Evolutionary conservation across 2,888 invertebrate genomes (phyloP), one percentile per base, ranked within the genome.

Genomic region (Chironomus tentans): DNA sequence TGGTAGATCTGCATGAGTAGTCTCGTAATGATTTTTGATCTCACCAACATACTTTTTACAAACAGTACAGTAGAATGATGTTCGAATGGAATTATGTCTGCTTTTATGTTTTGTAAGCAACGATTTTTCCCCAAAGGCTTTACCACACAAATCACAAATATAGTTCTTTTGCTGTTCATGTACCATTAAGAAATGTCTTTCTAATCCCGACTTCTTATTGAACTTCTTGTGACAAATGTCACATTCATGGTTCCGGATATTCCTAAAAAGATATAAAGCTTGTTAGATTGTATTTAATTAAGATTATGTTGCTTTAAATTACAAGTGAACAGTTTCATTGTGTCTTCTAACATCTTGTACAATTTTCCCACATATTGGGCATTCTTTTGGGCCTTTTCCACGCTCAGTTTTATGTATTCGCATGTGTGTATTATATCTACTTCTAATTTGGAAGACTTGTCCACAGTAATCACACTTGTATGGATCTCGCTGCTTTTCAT

Each of bases 341-440:
- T 73, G 72, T 2, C 50, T 38, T 18, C 7, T 0, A 2, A 73
- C 15, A 38, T 22, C 18, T 4, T 15, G 5, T 38, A 73, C 28
- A 6, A 15, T 10, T 22, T 62, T 62, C 7, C 38, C 18, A 46
- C 72, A 73, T 4, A 73, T 38, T 5, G 72, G 18, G 10, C 72
- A 73, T 12, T 62, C 62, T n/a, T 73, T 61, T 38, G 72, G 56
- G 15, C 72, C 47, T 46, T 61, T 62, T 10, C 10, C n/a, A 7
- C 13, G n/a, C 4, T 21, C 18, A 18, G 62, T 21, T 13, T 56
- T 22, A 21, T 73, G 72, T 2, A 21, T 12, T 38, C 56, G 38
- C 72, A 73, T 73, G 15, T 73, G 72, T 5, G 50, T 61, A 10
- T 62, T 61, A 46, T 61, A 46, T 62, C 61, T 28, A n/a, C 62